Evolutionary conservation across 2,888 invertebrate species (phyloP), one percentile per base, ranked within the genome.

Genomic region (Laspeyria flexula): DNA sequence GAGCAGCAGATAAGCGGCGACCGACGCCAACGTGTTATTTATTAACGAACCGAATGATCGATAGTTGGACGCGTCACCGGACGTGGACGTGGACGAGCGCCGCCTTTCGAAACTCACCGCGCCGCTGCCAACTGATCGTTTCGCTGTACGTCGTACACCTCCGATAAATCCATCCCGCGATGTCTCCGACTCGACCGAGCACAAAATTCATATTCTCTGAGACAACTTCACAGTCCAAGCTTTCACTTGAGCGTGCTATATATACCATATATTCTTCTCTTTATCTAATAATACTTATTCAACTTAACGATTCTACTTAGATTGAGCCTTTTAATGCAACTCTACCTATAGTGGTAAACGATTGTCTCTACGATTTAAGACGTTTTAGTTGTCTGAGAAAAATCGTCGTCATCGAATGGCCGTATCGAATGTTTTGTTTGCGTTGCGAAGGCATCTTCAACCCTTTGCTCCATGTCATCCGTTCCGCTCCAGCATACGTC

Each of bases 1-100:
- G 90, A 84, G 83, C 90, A 90, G 84, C 84, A 90, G 92, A 91
- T 91, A 90, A 91, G 90, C 89, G 79, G 83, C 84, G 81, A 82
- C 75, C 86, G 87, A 90, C 86, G 88, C 85, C 88, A 81, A 89
- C 90, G 89, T 91, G 90, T 90, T 90, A 90, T 92, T 91, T 91
- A 92, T 92, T 90, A 92, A 91, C 92, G 92, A 92, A 92, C 90
- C 90, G 91, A 92, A 91, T 92, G 92, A 92, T 92, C 90, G 92
- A 92, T 92, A 90, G 92, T 85, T 86, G 89, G 88, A 86, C 90
- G 90, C 90, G 90, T 88, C 89, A 85, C 89, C 90, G 90, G 90
- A 88, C 90, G 86, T 79, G 71, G 82, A 77, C 79, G 77, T 82
- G 83, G 82, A 83, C 83, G 83, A 80, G 76, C 75, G 78, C 73